Conservation (phyloP, 2,888 invertebrate genomes). For the Dicranocentrus wangi region DNA sequence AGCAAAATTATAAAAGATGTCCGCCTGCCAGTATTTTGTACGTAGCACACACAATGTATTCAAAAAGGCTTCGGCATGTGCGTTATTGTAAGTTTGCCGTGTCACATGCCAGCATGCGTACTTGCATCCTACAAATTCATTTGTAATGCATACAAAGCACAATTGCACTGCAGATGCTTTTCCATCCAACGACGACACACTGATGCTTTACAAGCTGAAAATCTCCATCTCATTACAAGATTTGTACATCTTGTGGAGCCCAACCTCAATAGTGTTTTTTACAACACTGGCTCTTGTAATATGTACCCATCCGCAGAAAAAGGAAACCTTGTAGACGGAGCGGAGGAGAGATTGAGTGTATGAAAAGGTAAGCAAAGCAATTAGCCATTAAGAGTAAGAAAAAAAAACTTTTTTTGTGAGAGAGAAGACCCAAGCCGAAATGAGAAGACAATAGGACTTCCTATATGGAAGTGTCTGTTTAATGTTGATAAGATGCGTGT, state of each 20-base stretch:
- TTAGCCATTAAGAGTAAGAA: slow-evolving; percentile 59
- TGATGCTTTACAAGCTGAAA: background rate
- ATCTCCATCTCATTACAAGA: slow-evolving; percentile 53
- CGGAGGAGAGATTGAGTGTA: slow-evolving; percentile 40
- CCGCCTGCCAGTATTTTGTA: too few species aligned
- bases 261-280: slow-evolving; percentile 44
- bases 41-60: too few species aligned
- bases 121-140: background rate
- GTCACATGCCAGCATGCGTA: slow-evolving; percentile 30
- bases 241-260: slow-evolving; percentile 31
- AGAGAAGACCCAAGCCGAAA: slow-evolving; percentile 30
- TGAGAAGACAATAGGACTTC: slow-evolving; percentile 59
- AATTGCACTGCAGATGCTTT: slow-evolving; percentile 29
- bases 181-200: background rate
- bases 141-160: background rate
- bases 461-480: slow-evolving; percentile 58
- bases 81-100: slow-evolving; percentile 11
- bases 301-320: too few species aligned
- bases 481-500: slow-evolving; percentile 7
- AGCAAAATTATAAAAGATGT: background rate
- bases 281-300: background rate
- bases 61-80: background rate
- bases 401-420: background rate
- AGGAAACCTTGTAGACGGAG: too few species aligned
- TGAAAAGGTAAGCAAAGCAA: slow-evolving; percentile 60